A percentile compares a stretch with the other conserved stretches of the same genome.
These are phyloP conservation scores for Craseonycteris thonglongyai DNA, from an alignment of 2,113 vertebrate species.

Conservation along the genomic window DNA sequence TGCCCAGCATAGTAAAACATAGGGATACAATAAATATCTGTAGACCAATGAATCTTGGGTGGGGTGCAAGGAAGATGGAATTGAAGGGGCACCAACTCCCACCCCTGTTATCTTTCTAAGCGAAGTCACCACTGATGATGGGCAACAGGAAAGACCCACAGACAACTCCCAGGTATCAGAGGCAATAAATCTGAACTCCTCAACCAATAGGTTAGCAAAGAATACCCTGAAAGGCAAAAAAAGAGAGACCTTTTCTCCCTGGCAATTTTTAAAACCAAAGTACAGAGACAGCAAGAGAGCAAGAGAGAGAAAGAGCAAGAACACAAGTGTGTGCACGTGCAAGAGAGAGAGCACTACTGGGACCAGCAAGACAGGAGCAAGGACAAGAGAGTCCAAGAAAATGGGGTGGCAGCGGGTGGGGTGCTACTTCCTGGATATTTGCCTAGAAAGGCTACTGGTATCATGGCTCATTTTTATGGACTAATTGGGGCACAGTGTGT, in stretches of 20 bases:
- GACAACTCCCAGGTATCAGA: not conserved
- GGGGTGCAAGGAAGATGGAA: not conserved
- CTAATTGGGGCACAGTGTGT: constrained; percentile 47
- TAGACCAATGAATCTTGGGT: not conserved
- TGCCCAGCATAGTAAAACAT: not conserved
- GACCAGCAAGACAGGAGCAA: not conserved
- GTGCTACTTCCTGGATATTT: not conserved
- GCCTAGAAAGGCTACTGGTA: constrained; percentile 25
- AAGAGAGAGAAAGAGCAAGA: too few species aligned
- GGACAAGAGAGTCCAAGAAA: constrained; percentile 6
- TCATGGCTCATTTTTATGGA: constrained; percentile 13
- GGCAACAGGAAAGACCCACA: not conserved
- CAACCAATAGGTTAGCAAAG: not conserved
- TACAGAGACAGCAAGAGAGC: not conserved
- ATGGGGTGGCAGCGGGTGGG: not conserved
- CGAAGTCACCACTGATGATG: not conserved
- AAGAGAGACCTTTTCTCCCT: not conserved
- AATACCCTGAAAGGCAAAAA: not conserved
- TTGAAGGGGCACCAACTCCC: not conserved
- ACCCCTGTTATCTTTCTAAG: not conserved
- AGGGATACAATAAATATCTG: not conserved
- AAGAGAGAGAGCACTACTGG: not conserved
- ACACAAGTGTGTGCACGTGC: too few species aligned
- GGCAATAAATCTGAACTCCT: not conserved
- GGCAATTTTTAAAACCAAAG: not conserved